phyloP scores from a whole-genome alignment of 2,888 invertebrate genomes.

The Chymomyza amoena region DNA sequence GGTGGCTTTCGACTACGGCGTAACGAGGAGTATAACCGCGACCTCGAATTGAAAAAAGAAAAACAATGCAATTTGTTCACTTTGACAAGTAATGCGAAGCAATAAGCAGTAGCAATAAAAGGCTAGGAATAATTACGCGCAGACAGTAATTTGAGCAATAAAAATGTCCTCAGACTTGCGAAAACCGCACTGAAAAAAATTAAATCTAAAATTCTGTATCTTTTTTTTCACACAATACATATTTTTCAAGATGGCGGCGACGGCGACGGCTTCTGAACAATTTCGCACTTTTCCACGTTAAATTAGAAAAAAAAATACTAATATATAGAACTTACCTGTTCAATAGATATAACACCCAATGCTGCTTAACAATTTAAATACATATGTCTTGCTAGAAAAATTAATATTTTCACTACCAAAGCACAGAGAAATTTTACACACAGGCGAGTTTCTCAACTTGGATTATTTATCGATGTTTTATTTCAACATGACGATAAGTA shows the following conservation, averaged over 20 bases:
- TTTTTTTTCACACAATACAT: constrained; percentile 42
- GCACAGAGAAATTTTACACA: not conserved
- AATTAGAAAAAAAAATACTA: constrained; percentile 18
- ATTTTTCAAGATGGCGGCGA: constrained; percentile 61
- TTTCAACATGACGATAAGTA: not conserved
- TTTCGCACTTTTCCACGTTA: constrained; percentile 24
- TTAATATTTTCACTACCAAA: not conserved
- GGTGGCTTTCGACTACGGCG: constrained; percentile 38
- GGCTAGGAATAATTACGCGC: constrained; percentile 36
- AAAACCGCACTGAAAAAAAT: constrained; percentile 19
- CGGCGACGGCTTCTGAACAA: constrained; percentile 39
- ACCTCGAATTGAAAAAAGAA: constrained; percentile 56
- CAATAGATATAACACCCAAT: not conserved
- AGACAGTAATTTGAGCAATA: not conserved
- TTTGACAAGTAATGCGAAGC: constrained; percentile 17
- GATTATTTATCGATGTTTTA: not conserved
- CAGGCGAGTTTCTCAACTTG: not conserved
- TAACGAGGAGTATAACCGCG: constrained; percentile 50
- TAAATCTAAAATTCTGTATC: not conserved
- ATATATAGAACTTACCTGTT: constrained; percentile 48
- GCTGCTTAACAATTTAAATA: not conserved
- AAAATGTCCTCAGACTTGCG: not conserved
- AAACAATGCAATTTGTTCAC: constrained; percentile 45
- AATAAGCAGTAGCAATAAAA: constrained; percentile 16
- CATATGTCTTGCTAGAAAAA: not conserved